Evolutionary conservation across 2,888 invertebrate genomes (phyloP), one percentile per base, ranked within the genome.

Genomic region (Crocallis elinguaria): DNA sequence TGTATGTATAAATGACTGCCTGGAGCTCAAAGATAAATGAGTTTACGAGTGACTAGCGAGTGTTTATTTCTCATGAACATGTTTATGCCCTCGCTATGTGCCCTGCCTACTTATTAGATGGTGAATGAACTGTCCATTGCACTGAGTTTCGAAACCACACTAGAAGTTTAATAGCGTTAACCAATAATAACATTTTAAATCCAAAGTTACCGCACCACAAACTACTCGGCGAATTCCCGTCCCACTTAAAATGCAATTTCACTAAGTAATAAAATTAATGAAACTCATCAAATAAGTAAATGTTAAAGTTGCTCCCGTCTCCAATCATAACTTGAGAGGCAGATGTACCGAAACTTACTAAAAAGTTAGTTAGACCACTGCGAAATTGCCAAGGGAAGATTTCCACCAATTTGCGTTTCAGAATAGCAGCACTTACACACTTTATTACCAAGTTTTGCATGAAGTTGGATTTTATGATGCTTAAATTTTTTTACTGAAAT

Each of bases 261-360:
- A 7, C 32, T 39, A 36, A 41, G 57, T 49, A 49, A 57, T 64
- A 53, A 57, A 60, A 57, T 57, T 42, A 39, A 12, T 32, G 30
- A 17, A 59, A 59, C 57, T 61, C 58, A 52, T 61, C 43, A 64
- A 62, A 60, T 57, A 51, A 60, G 52, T 60, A 60, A 49, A 56
- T 55, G 56, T 64, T 64, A 58, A 69, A 68, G 65, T 68, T 60
- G 60, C 62, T 59, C 43, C 52, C 58, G 60, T 58, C 60, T 64
- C 67, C 66, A 67, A 68, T 68, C 66, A 60, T 61, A 73, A 67
- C 67, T 70, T 64, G 55, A 41, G 50, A 39, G 51, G 62, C 66
- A 69, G 66, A 70, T 68, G 69, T 66, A 55, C 58, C 52, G 60
- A 55, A 64, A 73, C 74, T 72, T 69, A 62, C 61, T 69, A 67